Percentiles rank a stretch among this genome's conserved stretches.
Evolutionary conservation across 2,888 invertebrate species (phyloP).

Genomic region (Amphipoea lucens): DNA sequence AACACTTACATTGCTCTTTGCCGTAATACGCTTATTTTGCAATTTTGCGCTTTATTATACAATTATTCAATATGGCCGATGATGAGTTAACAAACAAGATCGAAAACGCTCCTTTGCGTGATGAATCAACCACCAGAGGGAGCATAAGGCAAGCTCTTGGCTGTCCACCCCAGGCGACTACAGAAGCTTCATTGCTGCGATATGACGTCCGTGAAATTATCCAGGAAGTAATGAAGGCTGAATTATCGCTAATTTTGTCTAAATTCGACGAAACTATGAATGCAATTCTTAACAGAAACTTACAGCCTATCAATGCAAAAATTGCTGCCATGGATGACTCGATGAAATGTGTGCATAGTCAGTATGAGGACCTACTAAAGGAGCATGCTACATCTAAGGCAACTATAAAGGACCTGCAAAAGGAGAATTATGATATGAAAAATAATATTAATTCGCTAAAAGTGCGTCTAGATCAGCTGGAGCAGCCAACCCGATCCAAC

Average conservation of each 20-base stretch:
- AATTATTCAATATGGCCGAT: background rate
- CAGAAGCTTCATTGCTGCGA: background rate
- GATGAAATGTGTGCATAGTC: background rate
- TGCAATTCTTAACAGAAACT: background rate
- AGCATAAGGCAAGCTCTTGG: background rate
- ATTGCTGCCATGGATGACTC: conserved; percentile 1
- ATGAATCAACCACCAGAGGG: background rate
- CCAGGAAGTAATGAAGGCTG: background rate
- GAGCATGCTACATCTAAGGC: background rate
- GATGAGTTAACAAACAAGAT: background rate
- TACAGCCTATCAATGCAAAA: background rate
- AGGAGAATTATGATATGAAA: background rate
- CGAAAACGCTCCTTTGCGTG: background rate
- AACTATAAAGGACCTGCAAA: conserved; percentile 6
- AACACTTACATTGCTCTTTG: background rate
- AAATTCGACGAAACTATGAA: conserved; percentile 2
- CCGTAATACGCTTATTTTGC: background rate
- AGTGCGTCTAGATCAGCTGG: background rate
- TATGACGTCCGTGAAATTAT: background rate
- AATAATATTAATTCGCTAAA: background rate
- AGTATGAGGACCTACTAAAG: background rate
- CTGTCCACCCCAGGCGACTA: background rate
- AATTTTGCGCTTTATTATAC: too few relatives aligned
- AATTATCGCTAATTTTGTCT: conserved; percentile 1
- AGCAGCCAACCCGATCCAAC: background rate